Evolutionary conservation across 2,113 vertebrate genomes (phyloP).

Genomic region (Halcyon malimbica): DNA sequence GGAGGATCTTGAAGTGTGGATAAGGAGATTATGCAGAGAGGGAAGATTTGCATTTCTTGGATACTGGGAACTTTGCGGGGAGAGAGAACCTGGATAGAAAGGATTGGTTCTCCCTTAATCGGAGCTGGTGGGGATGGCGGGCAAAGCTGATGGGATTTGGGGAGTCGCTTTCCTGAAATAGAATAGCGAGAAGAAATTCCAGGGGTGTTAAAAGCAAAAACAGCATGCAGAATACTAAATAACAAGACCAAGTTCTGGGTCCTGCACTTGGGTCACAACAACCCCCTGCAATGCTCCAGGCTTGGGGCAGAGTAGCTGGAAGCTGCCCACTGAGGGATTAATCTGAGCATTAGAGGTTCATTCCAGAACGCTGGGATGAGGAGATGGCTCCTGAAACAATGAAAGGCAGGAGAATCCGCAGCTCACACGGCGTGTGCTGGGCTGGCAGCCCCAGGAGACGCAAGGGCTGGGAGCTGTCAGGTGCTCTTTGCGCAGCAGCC

Average conservation of each 20-base stretch:
- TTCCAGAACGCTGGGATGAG: not conserved
- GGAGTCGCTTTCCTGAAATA: conserved; percentile 26
- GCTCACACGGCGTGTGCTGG: rapidly evolving
- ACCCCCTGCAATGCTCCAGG: not conserved
- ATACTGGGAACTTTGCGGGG: not conserved
- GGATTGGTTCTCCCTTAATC: conserved; percentile 40
- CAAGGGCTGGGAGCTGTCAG: not conserved
- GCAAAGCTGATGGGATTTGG: conserved; percentile 47
- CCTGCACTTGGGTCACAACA: not conserved
- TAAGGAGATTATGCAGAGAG: not conserved
- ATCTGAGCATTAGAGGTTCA: not conserved
- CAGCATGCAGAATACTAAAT: rapidly evolving
- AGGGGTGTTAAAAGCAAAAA: conserved; percentile 7
- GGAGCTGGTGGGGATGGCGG: not conserved
- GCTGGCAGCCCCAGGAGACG: rapidly evolving
- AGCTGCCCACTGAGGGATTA: not conserved
- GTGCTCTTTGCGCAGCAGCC: rapidly evolving
- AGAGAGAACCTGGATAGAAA: not conserved
- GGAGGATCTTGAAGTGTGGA: not conserved
- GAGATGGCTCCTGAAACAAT: not conserved
- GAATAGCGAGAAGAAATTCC: conserved; percentile 24
- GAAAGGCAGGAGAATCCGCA: not conserved
- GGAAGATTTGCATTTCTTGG: not conserved
- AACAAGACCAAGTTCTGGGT: not conserved
- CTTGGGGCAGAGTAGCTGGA: not conserved